Base-by-base conservation (phyloP, 2,888 invertebrate genomes). In the Endotricha flammealis region DNA sequence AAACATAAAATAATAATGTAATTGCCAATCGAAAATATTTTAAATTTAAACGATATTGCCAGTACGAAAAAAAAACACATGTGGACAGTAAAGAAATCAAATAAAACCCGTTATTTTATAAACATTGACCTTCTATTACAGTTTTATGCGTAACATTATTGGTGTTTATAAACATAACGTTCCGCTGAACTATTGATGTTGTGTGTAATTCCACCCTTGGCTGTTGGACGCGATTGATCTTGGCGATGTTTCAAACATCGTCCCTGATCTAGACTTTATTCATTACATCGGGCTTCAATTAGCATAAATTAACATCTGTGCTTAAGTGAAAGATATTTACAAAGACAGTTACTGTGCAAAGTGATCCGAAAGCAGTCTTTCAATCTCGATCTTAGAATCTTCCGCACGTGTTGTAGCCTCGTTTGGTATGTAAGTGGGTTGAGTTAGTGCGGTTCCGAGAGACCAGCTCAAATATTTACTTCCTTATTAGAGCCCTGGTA, bases 391-490 rank as follows among this genome's bases (percentile, higher is more conserved):
- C 25, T 32, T 24, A 14, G 13, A 33, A 25, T 34, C 28, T 20
- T 13, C 38, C 48, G 48, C 38, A 42, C 51, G 42, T 50, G 44
- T 42, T 50, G 38, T 44, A 54, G 53, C 45, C 50, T 43, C 46
- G 46, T 62, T 55, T 51, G 48, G 46, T 42, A 50, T 59, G 51
- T 52, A 61, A 64, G 64, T 69, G 58, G 59, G 64, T 53, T 60
- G 57, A 56, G 68, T 66, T 62, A 65, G 59, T 59, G 52, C 56
- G 46, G 53, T 44, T 38, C 43, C 48, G 38, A 53, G 38, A 53
- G 64, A 57, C 61, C 66, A 55, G 58, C 68, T 62, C 72, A 78
- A 83, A 83, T 76, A 78, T 82, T 82, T 62, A 76, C 83, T 85
- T 85, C 85, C 85, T 83, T 75, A 80, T 85, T 82, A 81, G 71